These are phyloP conservation scores for Grantiella picta DNA, from an alignment of 2,113 vertebrate genomes.

Conservation along the genomic window DNA sequence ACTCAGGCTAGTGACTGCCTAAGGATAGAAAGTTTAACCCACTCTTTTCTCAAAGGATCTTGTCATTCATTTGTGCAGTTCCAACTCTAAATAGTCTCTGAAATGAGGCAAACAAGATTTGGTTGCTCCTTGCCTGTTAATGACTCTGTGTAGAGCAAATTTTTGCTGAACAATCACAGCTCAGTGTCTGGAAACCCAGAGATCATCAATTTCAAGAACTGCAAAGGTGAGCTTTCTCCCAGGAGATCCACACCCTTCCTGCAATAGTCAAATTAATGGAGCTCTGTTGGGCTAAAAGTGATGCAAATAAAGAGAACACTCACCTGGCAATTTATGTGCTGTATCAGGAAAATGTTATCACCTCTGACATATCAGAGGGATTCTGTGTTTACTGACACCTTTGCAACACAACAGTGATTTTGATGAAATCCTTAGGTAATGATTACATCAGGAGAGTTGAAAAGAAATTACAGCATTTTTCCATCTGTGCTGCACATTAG, in stretches of 20 bases:
- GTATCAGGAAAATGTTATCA: not conserved
- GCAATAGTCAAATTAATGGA: not conserved
- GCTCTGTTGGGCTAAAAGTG: not conserved
- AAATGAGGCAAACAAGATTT: not conserved
- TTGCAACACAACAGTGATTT: not conserved
- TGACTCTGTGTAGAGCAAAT: not conserved
- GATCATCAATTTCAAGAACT: not conserved
- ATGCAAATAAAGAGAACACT: not conserved
- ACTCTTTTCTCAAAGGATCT: not conserved
- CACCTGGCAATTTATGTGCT: not conserved
- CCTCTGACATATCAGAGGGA: not conserved
- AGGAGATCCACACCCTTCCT: not conserved
- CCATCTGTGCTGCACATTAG: not conserved
- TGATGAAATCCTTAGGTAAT: not conserved
- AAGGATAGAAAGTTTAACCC: not conserved
- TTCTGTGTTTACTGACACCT: not conserved
- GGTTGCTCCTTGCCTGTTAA: not conserved
- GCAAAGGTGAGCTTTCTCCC: not conserved
- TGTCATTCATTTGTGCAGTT: not conserved
- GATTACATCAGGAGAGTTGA: not conserved
- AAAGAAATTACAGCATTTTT: not conserved
- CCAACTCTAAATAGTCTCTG: not conserved
- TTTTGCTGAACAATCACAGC: constrained; percentile 2
- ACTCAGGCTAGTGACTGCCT: not conserved
- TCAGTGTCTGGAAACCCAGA: not conserved